Base-by-base conservation (phyloP, 2,113 vertebrate genomes). In the Copsychus sechellarum region DNA sequence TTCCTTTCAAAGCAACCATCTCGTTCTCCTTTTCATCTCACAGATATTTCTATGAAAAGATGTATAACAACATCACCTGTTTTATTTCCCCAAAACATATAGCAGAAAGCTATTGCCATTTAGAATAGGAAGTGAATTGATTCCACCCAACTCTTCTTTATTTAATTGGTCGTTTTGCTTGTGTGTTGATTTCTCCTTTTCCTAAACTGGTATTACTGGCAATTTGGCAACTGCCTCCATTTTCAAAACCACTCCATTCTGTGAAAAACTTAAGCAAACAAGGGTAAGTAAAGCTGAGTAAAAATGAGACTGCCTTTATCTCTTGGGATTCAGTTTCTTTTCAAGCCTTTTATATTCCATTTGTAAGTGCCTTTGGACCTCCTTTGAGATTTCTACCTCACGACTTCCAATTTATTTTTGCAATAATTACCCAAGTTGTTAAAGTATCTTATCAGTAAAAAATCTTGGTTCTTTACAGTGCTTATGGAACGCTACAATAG, bases 361-460 rank as follows among this genome's bases (percentile, higher is more conserved):
- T 95, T 86, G 12, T 84, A 81, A 62, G 38, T 33, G 92, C 66
- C 87, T 93, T 51, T 83, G 73, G 87, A 85, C 38, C 42, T 72
- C 48, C 53, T 93, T 29, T 71, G 57, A 87, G 94, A 97, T 83
- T 95, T 94, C 86, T 83, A 81, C 61, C 38, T 53, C 60, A 36
- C 5, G 28, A 25, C 45, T 88, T 86, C 94, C 70, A 91, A 67
- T n/a, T 87, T 73, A 69, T 86, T 92, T 93, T 92, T 93, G 71
- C 79, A 95, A 26, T 93, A 91, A 91, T 89, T 83, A 60, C 64
- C 31, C 53, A 82, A 77, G 51, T n/a, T 85, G 62, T 92, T 94
- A 95, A 92, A 81, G 73, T 96, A 95, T 88, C 70, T 97, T 95
- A 96, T 80, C 86, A 77, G 48, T 56, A 73, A 88, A 66, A 86